Percentiles rank a stretch among this genome's conserved stretches.
Conservation (phyloP, 1,140 invertebrate species). For the Drosophila albomicans region DNA sequence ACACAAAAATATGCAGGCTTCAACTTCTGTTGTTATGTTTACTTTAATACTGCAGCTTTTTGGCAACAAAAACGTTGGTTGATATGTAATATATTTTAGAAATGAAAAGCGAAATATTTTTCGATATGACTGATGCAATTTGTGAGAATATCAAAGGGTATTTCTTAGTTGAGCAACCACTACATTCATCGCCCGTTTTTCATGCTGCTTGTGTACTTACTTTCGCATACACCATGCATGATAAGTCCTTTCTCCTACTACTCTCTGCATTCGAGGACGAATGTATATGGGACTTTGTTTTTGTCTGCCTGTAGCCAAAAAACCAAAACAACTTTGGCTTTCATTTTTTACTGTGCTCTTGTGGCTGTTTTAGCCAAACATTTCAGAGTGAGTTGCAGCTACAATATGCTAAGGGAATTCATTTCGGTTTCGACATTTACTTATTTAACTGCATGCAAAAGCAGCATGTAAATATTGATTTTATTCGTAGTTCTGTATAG, state of each 20-base stretch:
- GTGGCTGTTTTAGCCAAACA: conserved; percentile 50
- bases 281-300: neutral
- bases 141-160: neutral
- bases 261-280: conserved; percentile 16
- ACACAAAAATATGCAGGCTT: conserved; percentile 6
- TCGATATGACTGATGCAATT: neutral
- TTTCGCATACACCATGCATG: conserved; percentile 69
- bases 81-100: too few species aligned
- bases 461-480: conserved; percentile 73
- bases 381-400: conserved; percentile 36
- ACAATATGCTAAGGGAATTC: conserved; percentile 20
- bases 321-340: conserved; percentile 28
- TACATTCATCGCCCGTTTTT: conserved; percentile 22
- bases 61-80: neutral
- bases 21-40: neutral
- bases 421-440: conserved; percentile 58
- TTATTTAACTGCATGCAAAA: conserved; percentile 66
- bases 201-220: conserved; percentile 47
- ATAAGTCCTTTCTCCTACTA: conserved; percentile 3
- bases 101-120: too few species aligned
- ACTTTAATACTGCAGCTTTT: neutral
- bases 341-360: conserved; percentile 33
- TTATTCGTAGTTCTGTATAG: conserved; percentile 27
- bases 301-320: conserved; percentile 23
- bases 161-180: neutral